phyloP scores from a whole-genome alignment of 1,140 invertebrate genomes.

The Ruditapes philippinarum region DNA sequence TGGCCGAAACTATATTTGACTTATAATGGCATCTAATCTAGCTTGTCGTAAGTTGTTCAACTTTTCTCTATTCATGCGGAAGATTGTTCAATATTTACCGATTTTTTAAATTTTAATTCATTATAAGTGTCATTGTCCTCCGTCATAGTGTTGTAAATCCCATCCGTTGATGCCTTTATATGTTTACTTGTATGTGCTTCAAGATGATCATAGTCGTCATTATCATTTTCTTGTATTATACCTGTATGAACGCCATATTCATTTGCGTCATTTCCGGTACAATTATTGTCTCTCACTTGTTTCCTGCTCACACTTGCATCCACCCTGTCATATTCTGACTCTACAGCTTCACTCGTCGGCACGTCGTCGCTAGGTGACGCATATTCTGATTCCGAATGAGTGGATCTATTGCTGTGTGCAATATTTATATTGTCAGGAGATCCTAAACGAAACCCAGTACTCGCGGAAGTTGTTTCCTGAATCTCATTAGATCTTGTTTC shows the following conservation, averaged over 20 bases:
- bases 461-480: no score
- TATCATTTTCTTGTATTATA: neutral
- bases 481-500: no score
- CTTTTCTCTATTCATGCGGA: no score
- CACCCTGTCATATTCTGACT: neutral
- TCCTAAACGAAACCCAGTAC: no score
- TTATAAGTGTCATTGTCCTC: neutral
- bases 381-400: no score
- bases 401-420: no score
- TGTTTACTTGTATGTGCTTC: neutral
- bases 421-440: no score
- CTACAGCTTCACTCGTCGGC: neutral
- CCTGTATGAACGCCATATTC: neutral
- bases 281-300: neutral
- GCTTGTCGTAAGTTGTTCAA: no score
- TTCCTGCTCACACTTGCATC: neutral
- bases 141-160: neutral
- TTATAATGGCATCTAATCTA: no score
- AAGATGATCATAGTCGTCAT: neutral
- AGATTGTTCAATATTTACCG: no score
- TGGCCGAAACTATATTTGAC: no score
- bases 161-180: neutral
- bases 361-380: no score
- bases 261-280: neutral
- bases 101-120: neutral